Evolutionary conservation across 2,797 vertebrate genomes (phyloP).

Genomic region (Decapterus maruadsi): DNA sequence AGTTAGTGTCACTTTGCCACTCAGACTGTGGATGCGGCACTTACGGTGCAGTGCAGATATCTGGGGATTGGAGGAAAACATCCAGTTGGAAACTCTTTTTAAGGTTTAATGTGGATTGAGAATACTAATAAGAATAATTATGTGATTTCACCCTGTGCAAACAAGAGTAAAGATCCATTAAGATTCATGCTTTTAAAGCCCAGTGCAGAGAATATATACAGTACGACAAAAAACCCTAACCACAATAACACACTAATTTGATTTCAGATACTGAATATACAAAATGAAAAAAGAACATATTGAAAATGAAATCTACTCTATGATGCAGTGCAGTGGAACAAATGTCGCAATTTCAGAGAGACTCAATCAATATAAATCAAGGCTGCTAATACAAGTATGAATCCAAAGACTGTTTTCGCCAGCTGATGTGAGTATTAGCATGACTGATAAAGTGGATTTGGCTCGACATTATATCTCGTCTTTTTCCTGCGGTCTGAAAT

Average conservation of each 20-base stretch:
- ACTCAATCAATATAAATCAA: background rate
- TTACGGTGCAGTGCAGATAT: background rate
- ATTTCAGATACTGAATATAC: background rate
- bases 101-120: background rate
- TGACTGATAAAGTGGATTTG: background rate
- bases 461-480: background rate
- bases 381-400: background rate
- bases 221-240: too few relatives aligned
- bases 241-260: too few relatives aligned
- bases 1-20: conserved; percentile 19
- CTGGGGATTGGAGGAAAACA: background rate
- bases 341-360: background rate
- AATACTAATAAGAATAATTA: background rate
- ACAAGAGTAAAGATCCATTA: background rate
- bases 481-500: background rate
- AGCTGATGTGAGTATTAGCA: background rate
- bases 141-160: background rate
- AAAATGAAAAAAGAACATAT: background rate
- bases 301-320: background rate
- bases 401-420: conserved; percentile 2
- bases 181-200: background rate
- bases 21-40: conserved; percentile 6
- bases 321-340: background rate
- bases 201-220: background rate
- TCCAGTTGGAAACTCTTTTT: background rate